phyloP scores from a whole-genome alignment of 2,797 vertebrate species.

The Enteromius unitaeniatus region DNA sequence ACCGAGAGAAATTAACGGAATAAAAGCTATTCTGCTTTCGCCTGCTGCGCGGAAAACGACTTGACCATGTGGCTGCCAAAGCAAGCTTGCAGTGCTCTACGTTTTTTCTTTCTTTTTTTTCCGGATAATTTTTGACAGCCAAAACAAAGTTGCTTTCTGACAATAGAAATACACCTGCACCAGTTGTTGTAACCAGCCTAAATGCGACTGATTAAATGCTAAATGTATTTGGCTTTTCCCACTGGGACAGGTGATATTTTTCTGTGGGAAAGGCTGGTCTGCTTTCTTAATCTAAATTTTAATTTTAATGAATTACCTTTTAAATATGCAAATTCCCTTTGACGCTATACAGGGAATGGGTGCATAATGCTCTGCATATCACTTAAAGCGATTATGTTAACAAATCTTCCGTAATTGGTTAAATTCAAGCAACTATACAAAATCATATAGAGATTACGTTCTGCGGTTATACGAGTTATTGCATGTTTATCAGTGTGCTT shows the following conservation, averaged over 20 bases:
- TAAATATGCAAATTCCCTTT: neutral
- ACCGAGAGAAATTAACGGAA: neutral
- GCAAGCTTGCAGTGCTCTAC: neutral
- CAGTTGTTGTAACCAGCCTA: neutral
- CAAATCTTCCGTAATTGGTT: constrained; percentile 8
- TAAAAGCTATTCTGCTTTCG: neutral
- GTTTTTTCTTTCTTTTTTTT: neutral
- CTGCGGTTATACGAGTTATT: neutral
- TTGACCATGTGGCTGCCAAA: neutral
- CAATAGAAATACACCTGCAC: constrained; percentile 7
- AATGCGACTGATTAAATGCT: neutral
- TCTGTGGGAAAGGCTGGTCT: neutral
- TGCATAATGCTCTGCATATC: neutral
- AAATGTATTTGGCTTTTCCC: neutral
- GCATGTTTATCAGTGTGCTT: neutral
- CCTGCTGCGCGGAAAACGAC: constrained; percentile 16
- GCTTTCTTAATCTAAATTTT: neutral
- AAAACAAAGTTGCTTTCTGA: neutral
- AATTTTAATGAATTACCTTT: neutral
- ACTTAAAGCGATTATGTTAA: neutral
- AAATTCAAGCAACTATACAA: neutral
- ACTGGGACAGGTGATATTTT: neutral
- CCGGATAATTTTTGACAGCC: neutral
- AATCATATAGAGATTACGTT: neutral
- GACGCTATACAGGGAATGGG: neutral